phyloP scores from a whole-genome alignment of 2,797 vertebrate species.

The Ceyx erithaca region DNA sequence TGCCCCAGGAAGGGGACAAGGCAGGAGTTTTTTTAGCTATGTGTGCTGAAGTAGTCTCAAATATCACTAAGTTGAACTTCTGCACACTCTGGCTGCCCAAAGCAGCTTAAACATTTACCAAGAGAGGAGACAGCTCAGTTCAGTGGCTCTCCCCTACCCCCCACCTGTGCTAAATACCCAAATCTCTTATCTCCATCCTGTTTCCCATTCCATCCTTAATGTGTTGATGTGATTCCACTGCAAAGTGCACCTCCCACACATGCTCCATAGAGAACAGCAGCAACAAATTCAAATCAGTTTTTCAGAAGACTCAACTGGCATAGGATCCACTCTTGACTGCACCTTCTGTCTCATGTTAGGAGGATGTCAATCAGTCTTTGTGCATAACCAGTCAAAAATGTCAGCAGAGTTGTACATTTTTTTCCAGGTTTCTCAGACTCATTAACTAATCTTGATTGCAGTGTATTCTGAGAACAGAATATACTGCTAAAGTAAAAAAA shows the following conservation, averaged over 20 bases:
- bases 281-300: neutral
- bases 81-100: neutral
- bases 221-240: neutral
- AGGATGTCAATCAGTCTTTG: neutral
- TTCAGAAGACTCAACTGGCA: neutral
- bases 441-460: neutral
- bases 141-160: neutral
- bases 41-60: neutral
- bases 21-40: neutral
- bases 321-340: neutral
- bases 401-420: neutral
- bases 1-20: neutral
- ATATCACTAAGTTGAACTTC: neutral
- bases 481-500: neutral
- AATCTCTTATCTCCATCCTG: neutral
- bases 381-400: neutral
- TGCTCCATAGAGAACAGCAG: neutral
- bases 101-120: neutral
- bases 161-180: neutral
- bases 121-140: neutral
- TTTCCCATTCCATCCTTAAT: neutral
- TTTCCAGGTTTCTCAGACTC: neutral
- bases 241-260: neutral
- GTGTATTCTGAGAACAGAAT: neutral
- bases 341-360: neutral